Percentiles rank a stretch among this genome's conserved stretches.
Conservation (phyloP, 2,888 invertebrate genomes). For the Drosophila birchii region DNA sequence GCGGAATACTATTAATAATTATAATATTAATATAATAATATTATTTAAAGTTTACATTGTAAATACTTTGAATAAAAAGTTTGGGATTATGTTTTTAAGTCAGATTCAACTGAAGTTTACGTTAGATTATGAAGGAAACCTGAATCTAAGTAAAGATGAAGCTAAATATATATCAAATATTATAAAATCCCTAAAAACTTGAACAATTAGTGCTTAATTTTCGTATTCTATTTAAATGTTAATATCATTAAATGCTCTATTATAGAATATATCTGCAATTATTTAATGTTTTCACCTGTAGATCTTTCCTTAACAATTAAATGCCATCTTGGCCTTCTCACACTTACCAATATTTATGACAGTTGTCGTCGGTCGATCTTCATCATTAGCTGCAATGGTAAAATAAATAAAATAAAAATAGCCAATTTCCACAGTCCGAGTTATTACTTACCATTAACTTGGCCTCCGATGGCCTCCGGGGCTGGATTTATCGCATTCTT, state of each 20-base stretch:
- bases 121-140: too few species aligned
- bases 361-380: slow-evolving; percentile 50
- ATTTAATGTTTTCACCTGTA: not conserved
- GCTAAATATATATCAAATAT: not conserved
- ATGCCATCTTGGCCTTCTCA: not conserved
- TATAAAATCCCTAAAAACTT: not conserved
- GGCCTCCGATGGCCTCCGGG: slow-evolving; percentile 17
- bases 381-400: slow-evolving; percentile 28
- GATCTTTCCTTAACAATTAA: not conserved
- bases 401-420: slow-evolving; percentile 11
- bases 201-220: not conserved
- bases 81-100: too few species aligned
- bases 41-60: not conserved
- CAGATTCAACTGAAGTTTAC: too few species aligned
- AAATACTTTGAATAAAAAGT: not conserved
- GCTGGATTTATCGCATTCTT: slow-evolving; percentile 19
- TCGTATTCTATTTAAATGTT: not conserved
- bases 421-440: too few species aligned
- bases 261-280: not conserved
- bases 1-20: not conserved
- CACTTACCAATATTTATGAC: slow-evolving; percentile 72
- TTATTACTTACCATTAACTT: slow-evolving; percentile 37
- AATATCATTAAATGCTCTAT: not conserved
- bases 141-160: not conserved
- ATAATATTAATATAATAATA: not conserved